These are phyloP conservation scores for Pteria penguin DNA, from an alignment of 2,888 invertebrate species.

Conservation along the genomic window DNA sequence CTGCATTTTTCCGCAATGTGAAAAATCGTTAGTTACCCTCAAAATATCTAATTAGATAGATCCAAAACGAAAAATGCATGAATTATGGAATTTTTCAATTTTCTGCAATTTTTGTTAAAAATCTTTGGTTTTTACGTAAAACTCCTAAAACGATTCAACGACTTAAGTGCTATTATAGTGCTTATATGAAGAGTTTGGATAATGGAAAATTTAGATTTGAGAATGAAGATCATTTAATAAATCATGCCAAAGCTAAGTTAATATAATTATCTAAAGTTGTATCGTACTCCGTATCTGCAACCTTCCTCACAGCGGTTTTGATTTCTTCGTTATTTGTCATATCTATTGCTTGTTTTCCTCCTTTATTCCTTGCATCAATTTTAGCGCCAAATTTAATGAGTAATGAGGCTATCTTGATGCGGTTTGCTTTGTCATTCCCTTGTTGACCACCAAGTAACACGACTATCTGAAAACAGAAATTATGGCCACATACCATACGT, in stretches of 20 bases:
- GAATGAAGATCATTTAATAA: not conserved
- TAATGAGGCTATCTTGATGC: slow-evolving; percentile 12
- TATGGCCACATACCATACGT: no score
- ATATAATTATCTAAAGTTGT: not conserved
- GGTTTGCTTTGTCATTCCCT: not conserved
- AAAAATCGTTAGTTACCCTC: no score
- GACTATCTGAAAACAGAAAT: not conserved
- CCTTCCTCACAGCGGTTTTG: not conserved
- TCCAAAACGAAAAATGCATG: no score
- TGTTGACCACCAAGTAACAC: not conserved
- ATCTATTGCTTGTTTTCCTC: slow-evolving; percentile 4
- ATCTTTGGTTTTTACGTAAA: no score
- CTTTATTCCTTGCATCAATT: slow-evolving; percentile 3
- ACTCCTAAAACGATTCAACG: no score
- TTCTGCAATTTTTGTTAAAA: no score
- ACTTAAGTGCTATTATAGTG: no score
- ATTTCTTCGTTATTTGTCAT: slow-evolving; percentile 4
- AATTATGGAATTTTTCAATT: no score
- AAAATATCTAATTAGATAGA: no score
- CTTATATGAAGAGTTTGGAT: no score
- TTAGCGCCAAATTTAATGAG: slow-evolving; percentile 13
- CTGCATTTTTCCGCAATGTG: no score
- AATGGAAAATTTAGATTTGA: no score
- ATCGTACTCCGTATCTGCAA: not conserved
- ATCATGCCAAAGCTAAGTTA: not conserved